Evolutionary conservation across 1,140 invertebrate genomes (phyloP).

Genomic region (Homalodisca vitripennis): DNA sequence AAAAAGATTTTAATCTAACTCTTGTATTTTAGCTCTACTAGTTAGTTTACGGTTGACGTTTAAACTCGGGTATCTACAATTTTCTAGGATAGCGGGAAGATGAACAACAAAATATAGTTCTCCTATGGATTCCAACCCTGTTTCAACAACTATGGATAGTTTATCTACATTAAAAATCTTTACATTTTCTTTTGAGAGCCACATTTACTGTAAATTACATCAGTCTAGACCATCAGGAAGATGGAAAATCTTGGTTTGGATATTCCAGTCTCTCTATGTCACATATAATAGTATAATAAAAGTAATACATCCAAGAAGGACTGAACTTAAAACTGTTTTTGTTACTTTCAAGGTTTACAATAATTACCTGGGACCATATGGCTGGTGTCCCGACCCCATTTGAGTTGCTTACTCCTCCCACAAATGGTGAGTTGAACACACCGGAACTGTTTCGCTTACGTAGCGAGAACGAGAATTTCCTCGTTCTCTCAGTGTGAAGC

Average conservation of each 20-base stretch:
- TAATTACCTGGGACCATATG: background rate
- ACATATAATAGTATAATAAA: background rate
- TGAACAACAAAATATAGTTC: too few species aligned
- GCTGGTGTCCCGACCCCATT: background rate
- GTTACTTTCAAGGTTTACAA: background rate
- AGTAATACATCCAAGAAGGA: too few species aligned
- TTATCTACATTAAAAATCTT: background rate
- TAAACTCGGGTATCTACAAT: too few species aligned
- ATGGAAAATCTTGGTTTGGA: background rate
- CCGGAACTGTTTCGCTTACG: constrained; percentile 3
- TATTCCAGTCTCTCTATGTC: background rate
- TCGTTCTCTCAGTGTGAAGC: background rate
- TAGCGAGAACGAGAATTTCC: constrained; percentile 17
- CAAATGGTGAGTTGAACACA: background rate
- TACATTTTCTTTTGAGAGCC: background rate
- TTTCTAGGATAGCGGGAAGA: too few species aligned
- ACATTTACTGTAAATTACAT: too few species aligned
- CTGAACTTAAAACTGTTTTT: background rate
- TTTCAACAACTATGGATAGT: too few species aligned
- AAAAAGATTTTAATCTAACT: too few species aligned
- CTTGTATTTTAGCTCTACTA: too few species aligned
- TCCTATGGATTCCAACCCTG: too few species aligned
- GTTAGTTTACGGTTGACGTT: too few species aligned
- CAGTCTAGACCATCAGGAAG: too few species aligned
- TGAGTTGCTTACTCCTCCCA: background rate